Percentiles rank a stretch among this genome's conserved stretches.
Conservation (phyloP, 2,113 vertebrate species). For the Python bivittatus region DNA sequence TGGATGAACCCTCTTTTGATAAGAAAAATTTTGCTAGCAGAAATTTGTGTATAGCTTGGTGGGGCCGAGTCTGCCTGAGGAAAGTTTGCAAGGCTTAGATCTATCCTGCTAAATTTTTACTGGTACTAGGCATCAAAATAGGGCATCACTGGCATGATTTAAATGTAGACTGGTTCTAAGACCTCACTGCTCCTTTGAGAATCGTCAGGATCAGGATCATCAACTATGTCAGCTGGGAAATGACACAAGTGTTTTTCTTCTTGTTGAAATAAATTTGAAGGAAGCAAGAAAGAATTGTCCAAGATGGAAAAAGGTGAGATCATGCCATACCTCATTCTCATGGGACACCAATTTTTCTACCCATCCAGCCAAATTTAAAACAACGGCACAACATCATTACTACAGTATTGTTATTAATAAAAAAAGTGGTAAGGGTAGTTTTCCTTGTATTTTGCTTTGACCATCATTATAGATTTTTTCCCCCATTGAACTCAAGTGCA, state of each 20-base stretch:
- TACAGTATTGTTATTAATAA: not conserved
- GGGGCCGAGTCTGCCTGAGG: no score
- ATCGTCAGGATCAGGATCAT: not conserved
- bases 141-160: not conserved
- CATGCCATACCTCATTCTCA: no score
- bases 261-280: not conserved
- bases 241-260: not conserved
- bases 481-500: not conserved
- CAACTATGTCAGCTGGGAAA: not conserved
- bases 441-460: not conserved
- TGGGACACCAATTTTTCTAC: no score
- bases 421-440: not conserved
- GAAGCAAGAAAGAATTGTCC: not conserved
- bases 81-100: not conserved
- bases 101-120: not conserved
- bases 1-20: not conserved
- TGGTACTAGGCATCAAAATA: not conserved
- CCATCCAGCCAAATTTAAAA: not conserved
- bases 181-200: not conserved
- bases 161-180: not conserved
- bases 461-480: not conserved
- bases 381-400: not conserved
- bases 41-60: not conserved
- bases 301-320: not conserved
- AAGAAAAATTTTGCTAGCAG: not conserved